These are phyloP conservation scores for Phanerotoma sp. DNA, from an alignment of 2,888 invertebrate genomes.

Conservation along the genomic window DNA sequence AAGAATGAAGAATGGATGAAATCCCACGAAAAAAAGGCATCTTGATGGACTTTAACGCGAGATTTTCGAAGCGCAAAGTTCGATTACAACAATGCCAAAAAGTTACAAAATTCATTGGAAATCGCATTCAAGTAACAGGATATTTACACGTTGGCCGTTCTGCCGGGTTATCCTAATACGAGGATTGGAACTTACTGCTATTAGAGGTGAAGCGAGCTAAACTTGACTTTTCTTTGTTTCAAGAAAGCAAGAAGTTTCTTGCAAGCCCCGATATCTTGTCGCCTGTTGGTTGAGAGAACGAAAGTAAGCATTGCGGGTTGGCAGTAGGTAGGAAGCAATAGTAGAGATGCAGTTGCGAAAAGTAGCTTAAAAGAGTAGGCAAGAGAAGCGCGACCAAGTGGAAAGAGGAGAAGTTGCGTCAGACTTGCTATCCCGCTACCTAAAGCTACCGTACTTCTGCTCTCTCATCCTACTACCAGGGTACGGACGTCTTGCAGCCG, in stretches of 20 bases:
- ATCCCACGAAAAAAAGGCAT: neutral
- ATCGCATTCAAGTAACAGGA: constrained; percentile 26
- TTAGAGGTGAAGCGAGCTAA: too few species aligned
- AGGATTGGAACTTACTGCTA: constrained; percentile 1
- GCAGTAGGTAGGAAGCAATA: constrained; percentile 8
- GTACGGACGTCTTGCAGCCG: constrained; percentile 29
- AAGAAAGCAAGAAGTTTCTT: constrained; percentile 1
- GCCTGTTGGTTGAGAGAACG: constrained; percentile 7
- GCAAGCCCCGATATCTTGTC: constrained; percentile 11
- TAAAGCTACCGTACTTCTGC: neutral
- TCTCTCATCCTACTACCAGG: neutral
- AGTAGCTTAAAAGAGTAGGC: constrained; percentile 23
- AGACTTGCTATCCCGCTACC: constrained; percentile 8
- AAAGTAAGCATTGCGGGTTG: constrained; percentile 18
- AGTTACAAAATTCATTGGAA: constrained; percentile 39
- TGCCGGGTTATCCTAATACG: constrained; percentile 34
- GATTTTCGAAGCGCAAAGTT: constrained; percentile 1
- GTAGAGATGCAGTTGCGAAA: constrained; percentile 26
- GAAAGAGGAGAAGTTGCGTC: constrained; percentile 32
- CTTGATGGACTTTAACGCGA: constrained; percentile 16
- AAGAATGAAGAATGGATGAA: neutral
- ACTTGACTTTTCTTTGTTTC: constrained; percentile 12
- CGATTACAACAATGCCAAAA: constrained; percentile 35
- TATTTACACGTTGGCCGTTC: constrained; percentile 33
- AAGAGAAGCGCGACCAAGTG: constrained; percentile 27